Percentiles rank a stretch among this genome's conserved stretches.
These are phyloP conservation scores for Amblyteles armatorius DNA, from an alignment of 2,888 invertebrate genomes.

Conservation along the genomic window DNA sequence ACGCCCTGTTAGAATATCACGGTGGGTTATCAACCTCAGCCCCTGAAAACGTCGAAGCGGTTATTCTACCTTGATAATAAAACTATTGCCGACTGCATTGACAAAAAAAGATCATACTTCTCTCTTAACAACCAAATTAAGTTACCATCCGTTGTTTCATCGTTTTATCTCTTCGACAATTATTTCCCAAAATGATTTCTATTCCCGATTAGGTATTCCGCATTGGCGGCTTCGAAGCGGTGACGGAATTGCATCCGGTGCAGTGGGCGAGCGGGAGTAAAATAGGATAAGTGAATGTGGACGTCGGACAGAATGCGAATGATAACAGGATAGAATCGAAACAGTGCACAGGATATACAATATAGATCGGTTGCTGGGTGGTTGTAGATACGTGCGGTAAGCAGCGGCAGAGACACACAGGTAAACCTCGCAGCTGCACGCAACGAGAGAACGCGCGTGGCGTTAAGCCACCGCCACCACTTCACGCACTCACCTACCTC, in stretches of 20 bases:
- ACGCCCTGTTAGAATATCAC: too few relatives aligned
- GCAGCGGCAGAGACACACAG: constrained; percentile 18
- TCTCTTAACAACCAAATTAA: neutral
- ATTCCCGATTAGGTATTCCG: constrained; percentile 4
- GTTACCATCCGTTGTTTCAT: neutral
- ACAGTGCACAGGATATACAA: neutral
- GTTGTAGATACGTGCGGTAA: constrained; percentile 4
- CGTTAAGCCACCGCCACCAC: constrained; percentile 35
- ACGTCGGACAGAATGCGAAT: constrained; percentile 1
- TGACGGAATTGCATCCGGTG: neutral
- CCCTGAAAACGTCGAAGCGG: too few relatives aligned
- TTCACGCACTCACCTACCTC: constrained; percentile 30
- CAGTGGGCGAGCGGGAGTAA: neutral
- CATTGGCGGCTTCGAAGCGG: neutral
- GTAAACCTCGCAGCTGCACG: constrained; percentile 49
- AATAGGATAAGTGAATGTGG: constrained; percentile 10
- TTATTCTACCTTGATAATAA: too few relatives aligned
- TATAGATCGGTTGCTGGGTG: neutral
- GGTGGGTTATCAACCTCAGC: too few relatives aligned
- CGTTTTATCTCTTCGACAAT: neutral
- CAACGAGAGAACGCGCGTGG: constrained; percentile 51
- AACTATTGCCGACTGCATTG: neutral
- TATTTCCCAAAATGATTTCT: neutral
- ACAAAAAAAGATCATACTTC: neutral
- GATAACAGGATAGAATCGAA: neutral